Base-by-base conservation (phyloP, 2,888 invertebrate genomes). In the Taphrorychus bicolor region DNA sequence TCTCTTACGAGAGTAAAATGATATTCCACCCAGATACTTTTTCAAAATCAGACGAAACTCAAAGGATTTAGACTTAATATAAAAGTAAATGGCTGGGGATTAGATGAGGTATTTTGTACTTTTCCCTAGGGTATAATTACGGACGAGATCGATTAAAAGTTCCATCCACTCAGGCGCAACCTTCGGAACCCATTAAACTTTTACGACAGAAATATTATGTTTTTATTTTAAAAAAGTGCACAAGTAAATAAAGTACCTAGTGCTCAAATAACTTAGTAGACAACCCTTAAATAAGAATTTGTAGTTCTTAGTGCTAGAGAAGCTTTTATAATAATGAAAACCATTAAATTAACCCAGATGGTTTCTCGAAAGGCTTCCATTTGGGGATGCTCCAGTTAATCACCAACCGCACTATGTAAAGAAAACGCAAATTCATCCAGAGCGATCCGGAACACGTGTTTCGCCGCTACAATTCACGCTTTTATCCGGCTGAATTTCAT, bases 161-260 rank as follows among this genome's bases (percentile, higher is more conserved):
- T 61, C 57, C 58, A 65, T 69, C 64, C 59, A 64, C 60, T 63
- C 22, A 68, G 59, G 58, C 57, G 53, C 52, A 61, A 69, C 65
- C 65, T 60, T n/a, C n/a, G n/a, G n/a, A n/a, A n/a, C n/a, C 64
- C 69, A 65, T 69, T 69, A 69, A 69, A 65, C 57, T 69, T 69
- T 68, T 68, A 63, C 58, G 53, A 48, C 53, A 24, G 51, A 68
- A 68, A 68, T 68, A 67, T 67, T 67, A 53, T 59, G 54, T 63
- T 63, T 42, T 63, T 54, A 63, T 68, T 68, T 59, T 56, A 59
- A 67, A 67, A 67, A 62, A 2, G 14, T 45, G 45, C 5, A 32
- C 7, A 32, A 32, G 11, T 2, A 3, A 1, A 32, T 7, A 23
- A 7, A 32, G 11, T 9, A 32, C 3, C 11, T 1, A 32, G 11